Evolutionary conservation across 2,888 invertebrate species (phyloP).

Genomic region (Chloroclysta siterata): DNA sequence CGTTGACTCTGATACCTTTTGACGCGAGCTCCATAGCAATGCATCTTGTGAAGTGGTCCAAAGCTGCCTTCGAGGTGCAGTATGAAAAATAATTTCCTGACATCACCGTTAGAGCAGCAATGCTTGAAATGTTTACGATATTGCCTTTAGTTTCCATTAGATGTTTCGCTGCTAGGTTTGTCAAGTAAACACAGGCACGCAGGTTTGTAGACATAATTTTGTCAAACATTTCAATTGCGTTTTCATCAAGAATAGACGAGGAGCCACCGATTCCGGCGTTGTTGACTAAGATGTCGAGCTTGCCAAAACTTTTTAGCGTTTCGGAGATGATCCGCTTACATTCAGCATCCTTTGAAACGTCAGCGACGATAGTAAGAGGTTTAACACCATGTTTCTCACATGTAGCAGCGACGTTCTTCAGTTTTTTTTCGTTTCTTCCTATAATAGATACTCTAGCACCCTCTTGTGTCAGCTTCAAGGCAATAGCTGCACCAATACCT

Average conservation of each 20-base stretch:
- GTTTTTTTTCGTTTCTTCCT: constrained; percentile 45
- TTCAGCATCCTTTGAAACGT: constrained; percentile 49
- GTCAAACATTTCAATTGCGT: constrained; percentile 46
- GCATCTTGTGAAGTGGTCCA: constrained; percentile 95
- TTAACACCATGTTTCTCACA: constrained; percentile 37
- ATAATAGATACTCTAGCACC: constrained; percentile 42
- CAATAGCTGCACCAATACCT: constrained; percentile 59
- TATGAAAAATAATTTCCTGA: constrained; percentile 39
- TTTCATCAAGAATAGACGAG: constrained; percentile 38
- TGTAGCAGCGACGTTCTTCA: constrained; percentile 36
- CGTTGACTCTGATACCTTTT: constrained; percentile 91
- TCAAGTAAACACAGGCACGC: constrained; percentile 45
- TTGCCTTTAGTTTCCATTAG: constrained; percentile 52
- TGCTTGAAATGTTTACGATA: constrained; percentile 53
- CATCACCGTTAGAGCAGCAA: constrained; percentile 33
- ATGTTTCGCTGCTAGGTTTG: constrained; percentile 47
- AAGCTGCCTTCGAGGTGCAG: constrained; percentile 50
- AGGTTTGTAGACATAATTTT: constrained; percentile 49
- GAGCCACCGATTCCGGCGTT: constrained; percentile 47
- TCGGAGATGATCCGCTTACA: constrained; percentile 41
- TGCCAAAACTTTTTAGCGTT: constrained; percentile 43
- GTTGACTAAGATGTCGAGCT: constrained; percentile 50
- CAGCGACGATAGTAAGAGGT: constrained; percentile 45
- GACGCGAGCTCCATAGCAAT: constrained; percentile 90
- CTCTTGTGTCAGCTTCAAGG: constrained; percentile 43